Evolutionary conservation across 2,888 invertebrate species (phyloP).

Genomic region (Pristionchus fissidentatus): DNA sequence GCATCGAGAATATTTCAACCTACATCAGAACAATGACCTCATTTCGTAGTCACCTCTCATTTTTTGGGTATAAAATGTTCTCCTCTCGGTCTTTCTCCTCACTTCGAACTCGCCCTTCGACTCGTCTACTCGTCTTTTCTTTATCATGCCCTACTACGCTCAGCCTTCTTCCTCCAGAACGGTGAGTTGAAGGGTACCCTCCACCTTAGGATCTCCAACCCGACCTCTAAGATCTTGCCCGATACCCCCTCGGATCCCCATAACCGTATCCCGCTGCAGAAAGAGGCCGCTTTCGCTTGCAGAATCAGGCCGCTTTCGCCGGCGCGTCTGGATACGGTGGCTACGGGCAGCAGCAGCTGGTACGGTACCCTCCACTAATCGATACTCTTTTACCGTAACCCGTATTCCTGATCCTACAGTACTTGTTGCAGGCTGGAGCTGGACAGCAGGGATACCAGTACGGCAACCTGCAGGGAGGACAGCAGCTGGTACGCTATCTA

Average conservation of each 20-base stretch:
- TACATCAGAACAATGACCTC: too few species aligned
- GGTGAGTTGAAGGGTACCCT: neutral
- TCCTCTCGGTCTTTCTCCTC: neutral
- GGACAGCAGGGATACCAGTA: too few species aligned
- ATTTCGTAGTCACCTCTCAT: too few species aligned
- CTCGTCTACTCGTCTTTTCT: constrained; percentile 24
- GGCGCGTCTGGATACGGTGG: constrained; percentile 4
- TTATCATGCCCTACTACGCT: constrained; percentile 3
- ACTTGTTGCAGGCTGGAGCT: neutral
- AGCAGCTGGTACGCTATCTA: neutral
- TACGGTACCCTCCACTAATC: neutral
- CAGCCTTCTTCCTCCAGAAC: neutral
- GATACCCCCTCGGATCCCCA: neutral
- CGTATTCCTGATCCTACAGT: too few species aligned
- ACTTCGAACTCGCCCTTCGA: constrained; percentile 6
- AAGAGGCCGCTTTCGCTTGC: too few species aligned
- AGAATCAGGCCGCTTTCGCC: neutral
- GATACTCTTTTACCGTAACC: neutral
- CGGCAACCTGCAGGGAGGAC: neutral
- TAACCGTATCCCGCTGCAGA: neutral
- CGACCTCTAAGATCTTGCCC: neutral
- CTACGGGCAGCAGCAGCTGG: neutral
- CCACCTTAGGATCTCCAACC: neutral
- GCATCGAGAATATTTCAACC: too few species aligned
- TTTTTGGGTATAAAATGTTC: neutral